Conservation (phyloP, 2,888 invertebrate genomes). For the Eretmocerus hayati region DNA sequence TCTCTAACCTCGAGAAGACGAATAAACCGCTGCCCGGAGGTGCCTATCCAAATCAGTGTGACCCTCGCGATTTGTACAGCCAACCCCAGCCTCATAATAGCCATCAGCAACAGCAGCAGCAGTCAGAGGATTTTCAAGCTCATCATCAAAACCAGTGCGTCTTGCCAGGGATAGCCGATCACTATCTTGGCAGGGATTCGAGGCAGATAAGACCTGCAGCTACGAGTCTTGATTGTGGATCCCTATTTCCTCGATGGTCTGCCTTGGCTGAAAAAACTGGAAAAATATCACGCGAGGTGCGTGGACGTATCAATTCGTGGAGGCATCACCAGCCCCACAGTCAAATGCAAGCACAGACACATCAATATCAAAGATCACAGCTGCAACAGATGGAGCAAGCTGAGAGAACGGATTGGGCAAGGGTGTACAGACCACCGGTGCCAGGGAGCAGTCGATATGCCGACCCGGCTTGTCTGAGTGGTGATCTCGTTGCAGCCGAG, state of each 20-base stretch:
- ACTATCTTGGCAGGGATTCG: background rate
- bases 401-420: too few species aligned
- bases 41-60: conserved; percentile 38
- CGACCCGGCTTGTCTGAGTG: too few species aligned
- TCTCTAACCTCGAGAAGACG: conserved; percentile 41
- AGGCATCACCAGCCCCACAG: background rate
- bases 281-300: conserved; percentile 34
- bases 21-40: conserved; percentile 39
- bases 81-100: conserved; percentile 2
- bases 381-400: too few species aligned
- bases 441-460: too few species aligned
- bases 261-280: conserved; percentile 39
- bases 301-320: conserved; percentile 11
- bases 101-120: conserved; percentile 27
- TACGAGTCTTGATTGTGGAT: conserved; percentile 24
- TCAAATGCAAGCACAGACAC: conserved; percentile 5
- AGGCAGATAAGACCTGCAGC: background rate
- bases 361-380: too few species aligned
- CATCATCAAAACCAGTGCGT: conserved; percentile 33
- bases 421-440: too few species aligned
- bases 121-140: too few species aligned
- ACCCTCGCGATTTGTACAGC: conserved; percentile 33
- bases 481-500: too few species aligned
- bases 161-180: conserved; percentile 6
- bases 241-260: conserved; percentile 23